These are phyloP conservation scores for Teleopsis dalmanni DNA, from an alignment of 1,140 invertebrate genomes.

Conservation along the genomic window DNA sequence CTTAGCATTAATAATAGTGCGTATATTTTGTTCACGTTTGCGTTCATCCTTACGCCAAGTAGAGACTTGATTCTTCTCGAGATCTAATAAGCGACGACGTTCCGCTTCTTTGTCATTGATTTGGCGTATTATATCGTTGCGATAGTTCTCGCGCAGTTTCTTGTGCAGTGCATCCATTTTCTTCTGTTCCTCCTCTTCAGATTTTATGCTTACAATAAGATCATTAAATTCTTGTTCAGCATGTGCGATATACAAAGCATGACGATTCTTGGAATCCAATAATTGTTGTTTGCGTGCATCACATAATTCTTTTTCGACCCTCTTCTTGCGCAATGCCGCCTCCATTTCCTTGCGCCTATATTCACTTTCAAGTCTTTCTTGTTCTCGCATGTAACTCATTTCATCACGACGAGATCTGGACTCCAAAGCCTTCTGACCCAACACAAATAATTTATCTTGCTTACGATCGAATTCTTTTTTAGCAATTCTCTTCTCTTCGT, in stretches of 20 bases:
- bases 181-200: constrained; percentile 45
- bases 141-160: constrained; percentile 23
- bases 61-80: constrained; percentile 49
- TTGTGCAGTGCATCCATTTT: constrained; percentile 36
- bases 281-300: constrained; percentile 46
- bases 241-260: constrained; percentile 54
- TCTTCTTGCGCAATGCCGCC: constrained; percentile 43
- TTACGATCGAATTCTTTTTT: constrained; percentile 46
- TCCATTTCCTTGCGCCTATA: constrained; percentile 50
- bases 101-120: constrained; percentile 57
- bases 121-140: constrained; percentile 42
- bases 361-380: constrained; percentile 52
- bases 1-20: constrained; percentile 53
- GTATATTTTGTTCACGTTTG: constrained; percentile 49
- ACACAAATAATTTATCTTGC: constrained; percentile 44
- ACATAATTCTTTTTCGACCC: constrained; percentile 48
- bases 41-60: constrained; percentile 51
- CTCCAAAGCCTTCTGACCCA: constrained; percentile 43
- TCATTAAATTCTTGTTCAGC: constrained; percentile 54
- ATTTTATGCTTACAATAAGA: constrained; percentile 45
- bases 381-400: constrained; percentile 47
- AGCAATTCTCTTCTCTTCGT: constrained; percentile 39
- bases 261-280: constrained; percentile 43
- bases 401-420: constrained; percentile 47
- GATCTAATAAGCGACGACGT: constrained; percentile 43